These are phyloP conservation scores for Arctocebus calabarensis DNA, from an alignment of 2,797 vertebrate species.

Conservation along the genomic window DNA sequence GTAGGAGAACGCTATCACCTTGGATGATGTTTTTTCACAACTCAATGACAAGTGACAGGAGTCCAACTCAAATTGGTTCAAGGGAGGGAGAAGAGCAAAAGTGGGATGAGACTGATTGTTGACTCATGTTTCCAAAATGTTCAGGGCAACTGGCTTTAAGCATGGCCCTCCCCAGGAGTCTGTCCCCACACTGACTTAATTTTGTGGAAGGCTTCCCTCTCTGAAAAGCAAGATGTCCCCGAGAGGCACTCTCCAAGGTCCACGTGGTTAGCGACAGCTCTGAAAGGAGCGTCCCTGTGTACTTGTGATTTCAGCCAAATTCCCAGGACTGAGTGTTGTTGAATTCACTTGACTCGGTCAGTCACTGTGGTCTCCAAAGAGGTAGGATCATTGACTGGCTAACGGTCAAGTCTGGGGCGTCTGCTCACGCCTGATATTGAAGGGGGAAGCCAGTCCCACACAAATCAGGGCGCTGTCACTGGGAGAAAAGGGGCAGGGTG, in stretches of 20 bases:
- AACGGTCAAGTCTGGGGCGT: neutral
- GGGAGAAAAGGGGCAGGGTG: neutral
- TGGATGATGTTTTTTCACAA: neutral
- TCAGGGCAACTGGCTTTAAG: neutral
- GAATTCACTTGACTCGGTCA: neutral
- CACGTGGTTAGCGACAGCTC: neutral
- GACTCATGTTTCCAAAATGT: neutral
- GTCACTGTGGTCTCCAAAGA: neutral
- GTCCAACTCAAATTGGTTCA: neutral
- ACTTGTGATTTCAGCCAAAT: neutral
- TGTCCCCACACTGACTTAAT: neutral
- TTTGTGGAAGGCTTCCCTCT: neutral
- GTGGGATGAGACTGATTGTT: neutral
- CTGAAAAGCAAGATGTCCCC: neutral
- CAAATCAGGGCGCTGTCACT: rapidly evolving
- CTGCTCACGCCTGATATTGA: neutral
- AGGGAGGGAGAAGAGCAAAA: neutral
- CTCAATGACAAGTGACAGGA: neutral
- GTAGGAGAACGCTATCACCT: neutral
- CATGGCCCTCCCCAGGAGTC: neutral
- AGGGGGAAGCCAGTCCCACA: neutral
- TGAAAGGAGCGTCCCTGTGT: neutral
- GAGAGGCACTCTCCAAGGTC: neutral
- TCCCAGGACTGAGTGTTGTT: neutral
- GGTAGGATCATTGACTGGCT: neutral